A percentile compares a stretch with the other conserved stretches of the same genome.
Conservation (phyloP, 2,888 invertebrate genomes). For the Caenorhabditis sp. region DNA sequence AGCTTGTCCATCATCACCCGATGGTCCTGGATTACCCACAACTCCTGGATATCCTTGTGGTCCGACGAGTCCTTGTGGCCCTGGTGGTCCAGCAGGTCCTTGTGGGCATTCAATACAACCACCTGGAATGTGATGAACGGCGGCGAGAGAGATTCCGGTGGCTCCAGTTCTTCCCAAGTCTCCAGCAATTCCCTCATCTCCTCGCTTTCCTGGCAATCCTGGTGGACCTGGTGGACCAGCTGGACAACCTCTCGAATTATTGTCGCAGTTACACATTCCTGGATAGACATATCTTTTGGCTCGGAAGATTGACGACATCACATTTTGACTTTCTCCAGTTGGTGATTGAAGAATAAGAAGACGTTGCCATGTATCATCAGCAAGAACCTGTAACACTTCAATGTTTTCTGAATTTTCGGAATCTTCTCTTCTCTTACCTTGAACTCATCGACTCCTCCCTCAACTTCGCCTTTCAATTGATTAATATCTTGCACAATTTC, state of each 20-base stretch:
- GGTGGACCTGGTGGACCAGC: slow-evolving; percentile 59
- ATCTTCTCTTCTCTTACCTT: slow-evolving; percentile 22
- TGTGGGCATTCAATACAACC: slow-evolving; percentile 57
- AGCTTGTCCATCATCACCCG: slow-evolving; percentile 43
- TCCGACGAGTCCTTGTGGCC: slow-evolving; percentile 50
- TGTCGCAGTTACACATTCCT: slow-evolving; percentile 54
- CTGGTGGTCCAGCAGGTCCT: slow-evolving; percentile 46
- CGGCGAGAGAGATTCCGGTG: slow-evolving; percentile 50
- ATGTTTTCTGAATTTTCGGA: neutral
- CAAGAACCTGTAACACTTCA: neutral
- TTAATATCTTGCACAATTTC: slow-evolving; percentile 55
- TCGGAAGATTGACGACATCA: slow-evolving; percentile 51
- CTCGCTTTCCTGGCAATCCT: slow-evolving; percentile 51
- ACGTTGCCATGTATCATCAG: slow-evolving; percentile 60
- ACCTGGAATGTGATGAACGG: slow-evolving; percentile 51
- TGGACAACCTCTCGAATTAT: slow-evolving; percentile 50
- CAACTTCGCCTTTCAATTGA: slow-evolving; percentile 50
- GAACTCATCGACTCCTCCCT: slow-evolving; percentile 47
- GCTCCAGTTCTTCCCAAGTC: slow-evolving; percentile 47
- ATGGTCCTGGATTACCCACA: slow-evolving; percentile 32
- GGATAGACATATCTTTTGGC: slow-evolving; percentile 48
- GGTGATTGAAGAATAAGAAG: slow-evolving; percentile 52
- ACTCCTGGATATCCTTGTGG: slow-evolving; percentile 38
- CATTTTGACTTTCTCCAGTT: slow-evolving; percentile 44
- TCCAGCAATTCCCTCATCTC: slow-evolving; percentile 49